These are phyloP conservation scores for Arctopsyche grandis DNA, from an alignment of 1,140 invertebrate genomes.

Conservation along the genomic window DNA sequence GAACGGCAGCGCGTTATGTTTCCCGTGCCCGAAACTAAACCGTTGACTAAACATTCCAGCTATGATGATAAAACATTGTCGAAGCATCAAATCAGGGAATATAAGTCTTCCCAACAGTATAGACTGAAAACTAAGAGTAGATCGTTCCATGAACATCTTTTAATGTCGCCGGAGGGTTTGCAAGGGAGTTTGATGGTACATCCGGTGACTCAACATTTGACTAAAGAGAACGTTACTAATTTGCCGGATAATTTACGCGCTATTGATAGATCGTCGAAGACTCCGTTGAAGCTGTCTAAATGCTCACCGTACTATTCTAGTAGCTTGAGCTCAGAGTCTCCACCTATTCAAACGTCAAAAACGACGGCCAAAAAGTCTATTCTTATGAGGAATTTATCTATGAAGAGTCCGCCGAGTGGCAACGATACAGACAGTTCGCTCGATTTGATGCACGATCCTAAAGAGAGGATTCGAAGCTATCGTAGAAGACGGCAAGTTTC, in stretches of 20 bases:
- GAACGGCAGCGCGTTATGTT: constrained; percentile 60
- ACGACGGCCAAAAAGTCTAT: constrained; percentile 68
- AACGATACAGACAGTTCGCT: constrained; percentile 76
- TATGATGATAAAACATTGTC: constrained; percentile 71
- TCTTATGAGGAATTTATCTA: constrained; percentile 63
- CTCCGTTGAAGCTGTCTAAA: constrained; percentile 66
- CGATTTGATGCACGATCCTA: constrained; percentile 71
- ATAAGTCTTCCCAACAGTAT: constrained; percentile 69
- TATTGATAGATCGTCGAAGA: constrained; percentile 61
- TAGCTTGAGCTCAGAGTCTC: constrained; percentile 74
- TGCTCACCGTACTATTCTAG: constrained; percentile 77
- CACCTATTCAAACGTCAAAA: constrained; percentile 70
- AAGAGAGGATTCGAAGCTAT: constrained; percentile 70
- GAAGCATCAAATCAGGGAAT: constrained; percentile 71
- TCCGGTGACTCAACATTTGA: constrained; percentile 48
- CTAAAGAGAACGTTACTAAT: constrained; percentile 53
- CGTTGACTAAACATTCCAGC: constrained; percentile 70
- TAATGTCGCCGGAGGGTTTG: constrained; percentile 61
- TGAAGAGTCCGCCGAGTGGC: constrained; percentile 74
- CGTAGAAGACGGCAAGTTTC: constrained; percentile 71
- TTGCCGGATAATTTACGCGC: constrained; percentile 51
- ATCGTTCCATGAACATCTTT: constrained; percentile 71
- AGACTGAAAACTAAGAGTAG: constrained; percentile 68
- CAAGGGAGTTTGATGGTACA: constrained; percentile 5
- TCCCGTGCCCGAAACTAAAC: constrained; percentile 65